Evolutionary conservation across 2,113 vertebrate species (phyloP).

Genomic region (Otis tarda): DNA sequence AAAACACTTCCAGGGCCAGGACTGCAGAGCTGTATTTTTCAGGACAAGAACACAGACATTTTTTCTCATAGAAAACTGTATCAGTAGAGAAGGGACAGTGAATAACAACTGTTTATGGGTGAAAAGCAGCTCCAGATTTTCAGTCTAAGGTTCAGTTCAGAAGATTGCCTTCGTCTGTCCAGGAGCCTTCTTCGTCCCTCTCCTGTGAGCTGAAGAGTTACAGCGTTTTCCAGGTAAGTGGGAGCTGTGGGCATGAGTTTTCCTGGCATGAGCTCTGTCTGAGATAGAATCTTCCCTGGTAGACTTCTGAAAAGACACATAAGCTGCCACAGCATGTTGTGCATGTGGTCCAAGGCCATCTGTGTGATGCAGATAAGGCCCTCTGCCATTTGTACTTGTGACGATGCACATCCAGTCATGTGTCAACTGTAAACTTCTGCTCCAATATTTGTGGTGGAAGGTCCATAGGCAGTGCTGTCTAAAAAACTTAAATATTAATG

Average conservation of each 20-base stretch:
- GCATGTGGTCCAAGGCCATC: not conserved
- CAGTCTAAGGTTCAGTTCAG: not conserved
- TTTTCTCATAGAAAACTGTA: not conserved
- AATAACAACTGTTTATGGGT: not conserved
- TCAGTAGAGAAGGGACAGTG: not conserved
- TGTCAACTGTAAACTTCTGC: not conserved
- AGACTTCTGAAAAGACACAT: not conserved
- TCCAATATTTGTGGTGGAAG: not conserved
- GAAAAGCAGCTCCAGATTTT: not conserved
- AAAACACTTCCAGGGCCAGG: not conserved
- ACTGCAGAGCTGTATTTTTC: not conserved
- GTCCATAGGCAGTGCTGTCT: not conserved
- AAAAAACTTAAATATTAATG: not conserved
- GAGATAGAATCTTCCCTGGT: not conserved
- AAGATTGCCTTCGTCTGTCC: not conserved
- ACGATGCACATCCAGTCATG: accelerated
- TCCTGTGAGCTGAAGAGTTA: not conserved
- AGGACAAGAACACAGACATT: not conserved
- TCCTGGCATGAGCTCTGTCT: not conserved
- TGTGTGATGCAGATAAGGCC: not conserved
- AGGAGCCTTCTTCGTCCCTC: not conserved
- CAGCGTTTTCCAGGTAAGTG: not conserved
- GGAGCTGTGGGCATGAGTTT: not conserved
- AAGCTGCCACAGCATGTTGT: not conserved
- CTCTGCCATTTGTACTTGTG: not conserved